phyloP scores from a whole-genome alignment of 2,797 vertebrate species.

The Enteromius mattozi region DNA sequence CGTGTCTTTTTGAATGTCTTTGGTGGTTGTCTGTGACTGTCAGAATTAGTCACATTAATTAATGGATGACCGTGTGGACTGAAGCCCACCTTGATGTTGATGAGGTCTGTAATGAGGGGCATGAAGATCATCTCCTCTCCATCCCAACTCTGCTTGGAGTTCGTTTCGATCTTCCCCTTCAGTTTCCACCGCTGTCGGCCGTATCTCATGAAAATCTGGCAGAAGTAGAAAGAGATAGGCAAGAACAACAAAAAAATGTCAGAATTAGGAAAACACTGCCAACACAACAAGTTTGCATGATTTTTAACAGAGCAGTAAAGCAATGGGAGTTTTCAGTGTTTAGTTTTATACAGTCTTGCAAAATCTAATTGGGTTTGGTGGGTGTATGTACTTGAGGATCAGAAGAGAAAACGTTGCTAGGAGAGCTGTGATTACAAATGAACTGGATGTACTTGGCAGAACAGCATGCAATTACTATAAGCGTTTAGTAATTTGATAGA shows the following conservation, averaged over 20 bases:
- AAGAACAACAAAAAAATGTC: background rate
- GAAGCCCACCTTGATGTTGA: slow-evolving; percentile 92
- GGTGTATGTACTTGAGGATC: slow-evolving; percentile 32
- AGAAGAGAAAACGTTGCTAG: slow-evolving; percentile 54
- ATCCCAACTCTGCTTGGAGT: slow-evolving; percentile 97
- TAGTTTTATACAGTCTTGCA: slow-evolving; percentile 37
- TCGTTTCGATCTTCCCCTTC: slow-evolving; percentile 94
- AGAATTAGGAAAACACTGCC: background rate
- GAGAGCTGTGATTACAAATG: slow-evolving; percentile 48
- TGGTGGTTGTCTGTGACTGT: background rate
- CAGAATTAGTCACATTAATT: background rate
- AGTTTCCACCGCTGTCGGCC: slow-evolving; percentile 97
- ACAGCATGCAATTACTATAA: slow-evolving; percentile 82
- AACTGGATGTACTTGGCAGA: slow-evolving; percentile 68
- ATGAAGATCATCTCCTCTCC: slow-evolving; percentile 94
- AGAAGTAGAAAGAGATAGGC: background rate
- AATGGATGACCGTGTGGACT: background rate
- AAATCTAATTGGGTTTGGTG: slow-evolving; percentile 36
- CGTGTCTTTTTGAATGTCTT: background rate
- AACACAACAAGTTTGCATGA: background rate
- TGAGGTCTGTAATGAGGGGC: slow-evolving; percentile 91
- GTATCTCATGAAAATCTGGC: slow-evolving; percentile 95
- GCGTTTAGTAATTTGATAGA: slow-evolving; percentile 67
- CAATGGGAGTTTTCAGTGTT: slow-evolving; percentile 31
- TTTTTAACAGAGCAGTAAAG: slow-evolving; percentile 5